A percentile compares a stretch with the other conserved stretches of the same genome.
These are phyloP conservation scores for Dendroctonus ponderosae DNA, from an alignment of 1,140 invertebrate genomes.

Conservation along the genomic window DNA sequence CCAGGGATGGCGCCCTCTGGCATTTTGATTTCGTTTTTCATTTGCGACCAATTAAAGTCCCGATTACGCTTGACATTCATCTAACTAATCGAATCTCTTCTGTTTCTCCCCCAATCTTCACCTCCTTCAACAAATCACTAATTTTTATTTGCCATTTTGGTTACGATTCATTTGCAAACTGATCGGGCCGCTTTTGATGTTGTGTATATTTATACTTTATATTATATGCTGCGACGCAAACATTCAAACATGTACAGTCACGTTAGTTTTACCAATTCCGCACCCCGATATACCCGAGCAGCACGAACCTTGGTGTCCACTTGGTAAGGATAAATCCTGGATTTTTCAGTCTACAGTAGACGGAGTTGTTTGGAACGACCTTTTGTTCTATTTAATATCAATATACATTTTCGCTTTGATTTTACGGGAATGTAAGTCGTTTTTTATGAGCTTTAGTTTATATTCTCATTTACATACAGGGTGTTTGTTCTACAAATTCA, in stretches of 20 bases:
- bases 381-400: background rate
- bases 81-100: conserved; percentile 40
- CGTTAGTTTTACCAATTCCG: conserved; percentile 76
- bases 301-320: conserved; percentile 83
- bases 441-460: too few relatives aligned
- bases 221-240: conserved; percentile 44
- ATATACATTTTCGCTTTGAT: background rate
- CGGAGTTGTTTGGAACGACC: background rate
- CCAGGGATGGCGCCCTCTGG: conserved; percentile 22
- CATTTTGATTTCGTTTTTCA: background rate
- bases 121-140: conserved; percentile 19
- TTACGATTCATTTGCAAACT: conserved; percentile 38
- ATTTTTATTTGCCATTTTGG: conserved; percentile 38
- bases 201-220: conserved; percentile 37
- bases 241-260: conserved; percentile 51
- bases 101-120: conserved; percentile 27
- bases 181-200: conserved; percentile 24
- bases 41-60: too few relatives aligned
- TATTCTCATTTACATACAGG: too few relatives aligned
- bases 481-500: too few relatives aligned
- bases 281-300: conserved; percentile 81
- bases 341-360: conserved; percentile 3
- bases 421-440: background rate
- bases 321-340: conserved; percentile 60
- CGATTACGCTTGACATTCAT: conserved; percentile 3